Evolutionary conservation across 2,888 invertebrate genomes (phyloP), one percentile per base, ranked within the genome.

Genomic region (Pachycephus smyrnensis): DNA sequence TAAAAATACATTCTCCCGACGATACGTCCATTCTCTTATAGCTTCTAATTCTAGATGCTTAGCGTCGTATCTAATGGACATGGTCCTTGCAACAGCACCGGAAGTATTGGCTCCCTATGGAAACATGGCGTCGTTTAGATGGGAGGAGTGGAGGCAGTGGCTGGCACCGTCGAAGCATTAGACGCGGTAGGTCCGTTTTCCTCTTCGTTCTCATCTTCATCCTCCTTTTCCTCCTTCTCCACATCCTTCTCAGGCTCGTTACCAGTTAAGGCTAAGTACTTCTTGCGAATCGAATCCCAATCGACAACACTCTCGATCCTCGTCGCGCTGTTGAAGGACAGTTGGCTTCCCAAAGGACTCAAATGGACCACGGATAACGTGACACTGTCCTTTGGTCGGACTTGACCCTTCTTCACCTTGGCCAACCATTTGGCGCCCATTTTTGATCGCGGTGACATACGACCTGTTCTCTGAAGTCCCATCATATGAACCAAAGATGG

Each of bases 271-370:
- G 95, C 95, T 55, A 97, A 93, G 90, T 98, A 98, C 90, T 97
- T 97, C 92, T 97, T 97, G n/a, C 97, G 96, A 80, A 98, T 97
- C 12, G 95, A 93, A 89, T 97, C 97, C 98, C 98, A 98, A 90
- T 98, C 97, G 0, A 97, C 96, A 6, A 98, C 97, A 89, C 96
- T 97, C 90, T 97, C 97, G 85, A 98, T 97, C 85, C 97, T 94
- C 36, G 96, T 96, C 73, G 94, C 93, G 80, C 95, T 95, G 88
- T 94, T 95, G 92, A 97, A 96, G 86, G 97, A 97, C 83, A 97
- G 92, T 89, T 97, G 97, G 0, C 97, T 97, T 68, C 97, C 97
- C 31, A 97, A 92, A 0, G 97, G 97, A 89, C 96, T 97, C 73
- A 97, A 92, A 89, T 96, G 97, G 11, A 96, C 95, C 73, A 96